These are phyloP conservation scores for Poecilia picta DNA, from an alignment of 2,797 vertebrate species.

Conservation along the genomic window DNA sequence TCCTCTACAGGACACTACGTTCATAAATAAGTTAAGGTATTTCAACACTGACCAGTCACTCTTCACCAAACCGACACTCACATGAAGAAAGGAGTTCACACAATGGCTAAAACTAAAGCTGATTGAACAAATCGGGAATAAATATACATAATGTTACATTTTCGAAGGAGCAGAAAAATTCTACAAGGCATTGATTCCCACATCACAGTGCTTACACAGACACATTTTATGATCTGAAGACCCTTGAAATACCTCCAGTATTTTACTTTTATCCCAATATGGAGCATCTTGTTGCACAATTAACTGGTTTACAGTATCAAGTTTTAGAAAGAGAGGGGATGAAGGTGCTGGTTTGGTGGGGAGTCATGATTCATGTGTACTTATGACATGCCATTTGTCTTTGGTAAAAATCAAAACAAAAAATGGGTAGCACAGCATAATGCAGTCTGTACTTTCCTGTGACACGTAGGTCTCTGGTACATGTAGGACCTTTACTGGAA, in stretches of 20 bases:
- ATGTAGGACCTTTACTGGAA: not conserved
- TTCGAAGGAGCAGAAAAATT: constrained; percentile 42
- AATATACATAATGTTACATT: constrained; percentile 47
- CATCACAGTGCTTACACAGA: constrained; percentile 42
- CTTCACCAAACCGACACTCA: constrained; percentile 87
- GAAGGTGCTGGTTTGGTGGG: constrained; percentile 62
- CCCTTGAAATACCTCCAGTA: constrained; percentile 64
- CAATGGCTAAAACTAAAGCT: constrained; percentile 65
- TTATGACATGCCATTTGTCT: constrained; percentile 55
- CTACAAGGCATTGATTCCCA: constrained; percentile 45
- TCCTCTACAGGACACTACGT: constrained; percentile 87
- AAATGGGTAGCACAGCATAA: constrained; percentile 8
- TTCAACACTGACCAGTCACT: constrained; percentile 89
- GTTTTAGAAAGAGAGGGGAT: constrained; percentile 38
- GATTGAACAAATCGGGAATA: constrained; percentile 39
- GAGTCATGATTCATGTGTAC: constrained; percentile 46
- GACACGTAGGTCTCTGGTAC: not conserved
- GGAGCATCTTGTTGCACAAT: constrained; percentile 54
- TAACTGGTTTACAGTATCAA: constrained; percentile 75
- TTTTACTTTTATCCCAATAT: constrained; percentile 57
- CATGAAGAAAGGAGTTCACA: constrained; percentile 78
- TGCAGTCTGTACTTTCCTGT: not conserved
- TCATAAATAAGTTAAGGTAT: constrained; percentile 94
- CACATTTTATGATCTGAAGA: constrained; percentile 58
- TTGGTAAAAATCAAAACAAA: constrained; percentile 69